phyloP scores from a whole-genome alignment of 2,888 invertebrate species.

The Agrochola litura region DNA sequence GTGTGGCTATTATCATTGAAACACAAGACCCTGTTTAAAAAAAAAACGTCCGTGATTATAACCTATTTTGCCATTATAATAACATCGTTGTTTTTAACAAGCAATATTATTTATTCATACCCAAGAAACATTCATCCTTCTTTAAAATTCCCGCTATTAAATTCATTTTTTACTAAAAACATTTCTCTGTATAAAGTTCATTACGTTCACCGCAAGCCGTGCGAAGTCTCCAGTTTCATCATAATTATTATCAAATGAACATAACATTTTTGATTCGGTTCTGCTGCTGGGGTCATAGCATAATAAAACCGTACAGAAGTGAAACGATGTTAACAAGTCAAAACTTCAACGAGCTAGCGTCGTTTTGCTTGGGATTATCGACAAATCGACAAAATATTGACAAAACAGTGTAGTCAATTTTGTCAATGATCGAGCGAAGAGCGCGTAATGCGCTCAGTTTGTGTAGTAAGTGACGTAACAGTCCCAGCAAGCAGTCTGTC shows the following conservation, averaged over 20 bases:
- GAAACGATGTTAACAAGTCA: not conserved
- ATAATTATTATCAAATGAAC: conserved; percentile 63
- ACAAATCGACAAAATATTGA: too few species aligned
- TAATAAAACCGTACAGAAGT: not conserved
- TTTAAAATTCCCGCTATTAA: not conserved
- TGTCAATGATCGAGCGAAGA: too few species aligned
- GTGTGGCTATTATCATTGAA: not conserved
- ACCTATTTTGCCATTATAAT: not conserved
- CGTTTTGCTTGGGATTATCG: too few species aligned
- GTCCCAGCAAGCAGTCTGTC: too few species aligned
- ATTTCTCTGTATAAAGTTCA: conserved; percentile 26
- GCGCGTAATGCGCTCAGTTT: too few species aligned
- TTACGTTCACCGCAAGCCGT: conserved; percentile 37
- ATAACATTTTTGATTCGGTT: conserved; percentile 48
- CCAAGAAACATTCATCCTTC: not conserved
- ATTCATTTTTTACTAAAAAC: not conserved
- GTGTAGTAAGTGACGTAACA: too few species aligned
- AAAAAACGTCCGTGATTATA: too few species aligned
- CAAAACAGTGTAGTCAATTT: too few species aligned
- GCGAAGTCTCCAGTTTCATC: conserved; percentile 48
- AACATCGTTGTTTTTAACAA: not conserved
- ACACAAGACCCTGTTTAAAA: not conserved
- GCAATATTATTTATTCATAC: not conserved
- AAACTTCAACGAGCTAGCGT: too few species aligned
- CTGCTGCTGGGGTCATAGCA: conserved; percentile 27